Evolutionary conservation across 2,113 vertebrate genomes (phyloP).

Genomic region (Nothoprocta perdicaria): DNA sequence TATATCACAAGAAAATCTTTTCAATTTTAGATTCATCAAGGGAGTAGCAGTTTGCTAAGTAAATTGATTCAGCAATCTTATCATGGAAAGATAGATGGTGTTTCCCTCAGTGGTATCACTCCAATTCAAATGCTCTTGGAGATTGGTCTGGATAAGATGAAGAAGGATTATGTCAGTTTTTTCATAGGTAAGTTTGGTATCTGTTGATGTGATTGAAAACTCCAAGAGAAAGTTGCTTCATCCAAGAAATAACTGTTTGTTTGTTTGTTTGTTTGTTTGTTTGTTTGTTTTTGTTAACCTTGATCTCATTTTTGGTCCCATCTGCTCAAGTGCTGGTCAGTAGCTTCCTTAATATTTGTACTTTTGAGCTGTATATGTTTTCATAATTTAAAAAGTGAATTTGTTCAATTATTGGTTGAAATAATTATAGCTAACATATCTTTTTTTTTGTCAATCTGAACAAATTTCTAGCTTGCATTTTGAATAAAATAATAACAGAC

Average conservation of each 20-base stretch:
- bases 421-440: background rate
- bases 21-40: conserved; percentile 87
- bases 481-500: background rate
- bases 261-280: too few species aligned
- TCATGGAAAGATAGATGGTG: conserved; percentile 78
- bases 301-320: background rate
- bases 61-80: conserved; percentile 92
- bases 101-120: conserved; percentile 83
- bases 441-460: background rate
- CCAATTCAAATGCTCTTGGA: conserved; percentile 93
- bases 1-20: background rate
- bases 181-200: conserved; percentile 86
- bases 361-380: background rate
- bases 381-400: background rate
- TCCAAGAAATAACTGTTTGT: background rate
- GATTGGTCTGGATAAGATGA: conserved; percentile 94
- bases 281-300: background rate
- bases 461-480: background rate
- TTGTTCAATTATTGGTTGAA: background rate
- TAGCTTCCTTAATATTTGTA: background rate
- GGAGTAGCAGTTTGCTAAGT: conserved; percentile 89
- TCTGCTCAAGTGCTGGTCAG: background rate
- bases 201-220: background rate
- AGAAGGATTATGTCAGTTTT: conserved; percentile 95
- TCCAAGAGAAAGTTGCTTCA: background rate